Evolutionary conservation across 2,888 invertebrate genomes (phyloP), one percentile per base, ranked within the genome.

Genomic region (Rotaria macrura): DNA sequence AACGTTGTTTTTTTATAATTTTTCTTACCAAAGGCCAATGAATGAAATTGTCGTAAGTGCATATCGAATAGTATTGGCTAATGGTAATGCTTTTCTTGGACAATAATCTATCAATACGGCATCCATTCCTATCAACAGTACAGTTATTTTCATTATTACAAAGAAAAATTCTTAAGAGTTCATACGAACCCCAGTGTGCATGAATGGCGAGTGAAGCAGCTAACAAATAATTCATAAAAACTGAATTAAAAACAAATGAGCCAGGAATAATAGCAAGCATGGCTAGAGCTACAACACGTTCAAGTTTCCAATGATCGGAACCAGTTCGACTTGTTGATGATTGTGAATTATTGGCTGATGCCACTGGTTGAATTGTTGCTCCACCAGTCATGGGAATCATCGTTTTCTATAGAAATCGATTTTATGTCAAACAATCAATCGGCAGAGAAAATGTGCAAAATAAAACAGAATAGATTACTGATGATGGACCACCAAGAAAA

Each of bases 171-270:
- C n/a, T 47, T 84, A 1, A 85, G 23, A 25, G 47, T n/a, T n/a
- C n/a, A 55, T 10, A 84, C 38, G 34, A 57, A 40, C 86, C 86
- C 86, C 86, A 86, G 20, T 86, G 74, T 23, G 86, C 84, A 57
- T 86, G 86, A 9, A 84, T 38, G 47, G 84, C 86, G 20, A 86
- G 43, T 54, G 84, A 79, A 65, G 43, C 86, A 25, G 86, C 86
- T 14, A 86, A 20, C 0, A 86, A 55, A 29, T 86, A 85, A 57
- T 86, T 84, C 29, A 83, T 84, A n/a, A 86, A 43, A 10, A 72
- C 12, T 14, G 74, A 52, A 57, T 84, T 79, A 20, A 57, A 43
- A 29, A 86, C 49, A 55, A 86, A 55, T 29, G 84, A 55, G n/a
- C 79, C 86, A 29, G 86, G 86, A 23, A 86, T 86, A 6, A 86